Percentiles rank a stretch among this genome's conserved stretches.
Evolutionary conservation across 2,888 invertebrate species (phyloP).

Genomic region (Drosophila fulvimacula): DNA sequence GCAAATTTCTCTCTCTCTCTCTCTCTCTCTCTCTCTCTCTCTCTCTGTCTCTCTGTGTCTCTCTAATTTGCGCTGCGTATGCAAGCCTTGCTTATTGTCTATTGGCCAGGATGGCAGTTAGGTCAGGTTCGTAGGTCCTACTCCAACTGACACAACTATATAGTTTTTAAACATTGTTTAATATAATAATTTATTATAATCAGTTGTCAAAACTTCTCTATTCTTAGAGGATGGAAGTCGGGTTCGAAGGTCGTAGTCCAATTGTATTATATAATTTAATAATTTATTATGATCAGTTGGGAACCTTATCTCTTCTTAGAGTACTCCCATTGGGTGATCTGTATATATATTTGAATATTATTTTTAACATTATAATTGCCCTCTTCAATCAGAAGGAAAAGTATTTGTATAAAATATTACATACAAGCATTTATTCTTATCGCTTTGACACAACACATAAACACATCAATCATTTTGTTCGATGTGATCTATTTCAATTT

Average conservation of each 20-base stretch:
- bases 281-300: too few relatives aligned
- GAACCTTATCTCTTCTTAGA: too few relatives aligned
- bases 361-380: too few relatives aligned
- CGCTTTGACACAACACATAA: too few relatives aligned
- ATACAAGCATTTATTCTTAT: neutral
- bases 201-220: neutral
- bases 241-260: too few relatives aligned
- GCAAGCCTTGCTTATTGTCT: conserved; percentile 49
- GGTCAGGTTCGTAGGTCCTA: too few relatives aligned
- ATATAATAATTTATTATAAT: too few relatives aligned
- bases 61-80: conserved; percentile 26
- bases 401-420: neutral
- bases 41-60: neutral
- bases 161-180: neutral
- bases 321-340: too few relatives aligned
- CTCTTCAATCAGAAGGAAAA: too few relatives aligned
- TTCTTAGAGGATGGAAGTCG: too few relatives aligned
- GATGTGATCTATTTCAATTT: conserved; percentile 74
- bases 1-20: conserved; percentile 5
- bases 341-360: too few relatives aligned
- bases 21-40: neutral
- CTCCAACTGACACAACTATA: neutral
- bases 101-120: neutral
- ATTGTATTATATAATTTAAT: too few relatives aligned
- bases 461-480: neutral